Percentiles rank a stretch among this genome's conserved stretches.
Conservation (phyloP, 2,113 vertebrate species). For the Tachysurus fulvidraco region DNA sequence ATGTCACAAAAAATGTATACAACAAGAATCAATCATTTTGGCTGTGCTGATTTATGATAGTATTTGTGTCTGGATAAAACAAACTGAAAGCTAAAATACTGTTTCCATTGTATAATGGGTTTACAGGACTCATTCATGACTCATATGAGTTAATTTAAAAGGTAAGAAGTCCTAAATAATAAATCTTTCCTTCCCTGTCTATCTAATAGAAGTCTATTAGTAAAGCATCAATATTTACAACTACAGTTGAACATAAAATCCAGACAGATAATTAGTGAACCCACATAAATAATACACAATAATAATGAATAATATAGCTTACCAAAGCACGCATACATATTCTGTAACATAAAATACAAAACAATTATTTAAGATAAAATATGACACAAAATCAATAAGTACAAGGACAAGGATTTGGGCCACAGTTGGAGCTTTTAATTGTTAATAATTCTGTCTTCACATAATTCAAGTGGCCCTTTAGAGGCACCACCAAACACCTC, state of each 20-base stretch:
- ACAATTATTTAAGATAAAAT: background rate
- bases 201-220: background rate
- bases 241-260: background rate
- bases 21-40: background rate
- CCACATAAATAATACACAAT: background rate
- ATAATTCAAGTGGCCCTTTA: slow-evolving; percentile 87
- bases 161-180: background rate
- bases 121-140: background rate
- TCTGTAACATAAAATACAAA: slow-evolving; percentile 6
- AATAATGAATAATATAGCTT: background rate
- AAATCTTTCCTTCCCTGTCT: background rate
- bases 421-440: slow-evolving; percentile 69
- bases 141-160: background rate
- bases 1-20: background rate
- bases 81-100: background rate
- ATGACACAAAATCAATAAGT: background rate
- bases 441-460: slow-evolving; percentile 86
- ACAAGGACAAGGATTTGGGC: background rate
- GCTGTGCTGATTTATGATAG: background rate
- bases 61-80: background rate
- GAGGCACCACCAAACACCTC: slow-evolving; percentile 92
- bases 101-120: background rate
- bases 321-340: background rate
- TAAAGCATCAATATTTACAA: background rate
- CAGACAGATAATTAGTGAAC: background rate